Evolutionary conservation across 2,797 vertebrate species (phyloP).

Genomic region (Cynodonichthys magdalenae): DNA sequence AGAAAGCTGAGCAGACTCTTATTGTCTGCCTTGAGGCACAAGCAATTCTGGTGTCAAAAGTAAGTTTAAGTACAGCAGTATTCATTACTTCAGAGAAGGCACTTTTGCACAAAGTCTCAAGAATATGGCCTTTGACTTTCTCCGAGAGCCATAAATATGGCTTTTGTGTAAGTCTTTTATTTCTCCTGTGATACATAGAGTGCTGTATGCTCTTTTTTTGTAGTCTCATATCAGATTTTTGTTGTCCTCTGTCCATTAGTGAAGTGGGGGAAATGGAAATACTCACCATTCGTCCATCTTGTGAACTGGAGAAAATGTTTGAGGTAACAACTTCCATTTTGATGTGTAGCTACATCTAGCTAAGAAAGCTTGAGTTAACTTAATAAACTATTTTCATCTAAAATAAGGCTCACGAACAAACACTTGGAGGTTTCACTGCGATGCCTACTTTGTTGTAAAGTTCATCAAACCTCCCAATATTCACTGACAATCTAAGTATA

Average conservation of each 20-base stretch:
- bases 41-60: conserved; percentile 49
- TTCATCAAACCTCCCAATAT: conserved; percentile 36
- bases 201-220: neutral
- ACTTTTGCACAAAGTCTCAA: conserved; percentile 15
- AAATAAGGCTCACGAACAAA: neutral
- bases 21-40: conserved; percentile 47
- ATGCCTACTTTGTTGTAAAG: conserved; percentile 32
- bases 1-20: conserved; percentile 55
- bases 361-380: too few species aligned
- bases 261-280: too few species aligned
- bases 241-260: too few species aligned
- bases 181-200: neutral
- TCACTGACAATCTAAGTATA: conserved; percentile 53
- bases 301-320: too few species aligned
- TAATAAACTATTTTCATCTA: neutral
- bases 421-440: conserved; percentile 18
- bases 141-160: conserved; percentile 11
- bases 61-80: conserved; percentile 36
- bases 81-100: conserved; percentile 16
- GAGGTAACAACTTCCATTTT: too few species aligned
- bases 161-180: conserved; percentile 9
- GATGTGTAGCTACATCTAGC: too few species aligned
- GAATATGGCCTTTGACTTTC: conserved; percentile 15
- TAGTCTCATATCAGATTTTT: neutral
- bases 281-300: too few species aligned